These are phyloP conservation scores for Sphaeridia pumilis DNA, from an alignment of 2,888 invertebrate genomes.

Conservation along the genomic window DNA sequence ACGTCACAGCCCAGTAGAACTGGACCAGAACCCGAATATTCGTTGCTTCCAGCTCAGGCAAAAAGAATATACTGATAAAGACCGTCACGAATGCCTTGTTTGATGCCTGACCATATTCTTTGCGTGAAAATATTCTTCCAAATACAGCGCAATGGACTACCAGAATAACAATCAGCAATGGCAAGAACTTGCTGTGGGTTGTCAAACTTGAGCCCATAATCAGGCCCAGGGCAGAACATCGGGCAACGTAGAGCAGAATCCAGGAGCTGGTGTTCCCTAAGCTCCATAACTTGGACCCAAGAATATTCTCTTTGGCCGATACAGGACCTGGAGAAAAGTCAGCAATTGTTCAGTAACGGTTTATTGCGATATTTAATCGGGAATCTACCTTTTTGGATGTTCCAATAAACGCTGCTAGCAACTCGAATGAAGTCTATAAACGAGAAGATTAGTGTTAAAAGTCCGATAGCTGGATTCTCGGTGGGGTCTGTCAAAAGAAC, in stretches of 20 bases:
- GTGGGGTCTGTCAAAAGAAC: conserved; percentile 23
- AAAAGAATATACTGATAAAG: conserved; percentile 32
- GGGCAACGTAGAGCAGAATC: conserved; percentile 27
- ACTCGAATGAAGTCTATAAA: conserved; percentile 33
- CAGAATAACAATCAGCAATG: conserved; percentile 10
- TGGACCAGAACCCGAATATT: conserved; percentile 22
- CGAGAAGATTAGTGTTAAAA: conserved; percentile 23
- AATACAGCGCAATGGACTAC: conserved; percentile 22
- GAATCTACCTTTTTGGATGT: conserved; percentile 24
- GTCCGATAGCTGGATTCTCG: conserved; percentile 24
- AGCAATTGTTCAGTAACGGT: neutral
- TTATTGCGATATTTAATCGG: neutral
- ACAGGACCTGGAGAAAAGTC: conserved; percentile 23
- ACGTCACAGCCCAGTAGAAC: conserved; percentile 27
- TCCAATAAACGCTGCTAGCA: conserved; percentile 27
- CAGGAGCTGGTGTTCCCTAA: conserved; percentile 23
- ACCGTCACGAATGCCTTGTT: conserved; percentile 28
- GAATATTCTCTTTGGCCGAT: conserved; percentile 22
- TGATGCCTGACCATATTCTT: conserved; percentile 24
- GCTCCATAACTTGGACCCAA: conserved; percentile 19
- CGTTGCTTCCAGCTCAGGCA: conserved; percentile 25
- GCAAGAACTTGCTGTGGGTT: neutral
- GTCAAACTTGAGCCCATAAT: conserved; percentile 16
- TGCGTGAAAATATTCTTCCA: conserved; percentile 19
- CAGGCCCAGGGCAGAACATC: conserved; percentile 25